Conservation (phyloP, 2,888 invertebrate species). For the Eilema griseolum region DNA sequence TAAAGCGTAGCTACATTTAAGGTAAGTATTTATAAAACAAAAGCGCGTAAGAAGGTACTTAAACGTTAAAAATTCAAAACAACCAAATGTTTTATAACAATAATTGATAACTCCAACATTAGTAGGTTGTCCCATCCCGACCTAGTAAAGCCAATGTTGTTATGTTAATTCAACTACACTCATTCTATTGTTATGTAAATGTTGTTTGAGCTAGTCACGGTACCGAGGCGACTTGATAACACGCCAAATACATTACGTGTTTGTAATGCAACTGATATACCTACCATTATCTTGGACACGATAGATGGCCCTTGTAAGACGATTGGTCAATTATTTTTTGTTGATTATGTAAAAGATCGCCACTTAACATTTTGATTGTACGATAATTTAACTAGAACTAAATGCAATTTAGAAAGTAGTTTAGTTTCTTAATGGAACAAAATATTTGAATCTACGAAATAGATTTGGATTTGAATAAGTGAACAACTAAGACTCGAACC, state of each 20-base stretch:
- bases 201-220: conserved; percentile 47
- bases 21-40: too few relatives aligned
- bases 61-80: neutral
- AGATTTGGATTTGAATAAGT: too few relatives aligned
- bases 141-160: conserved; percentile 74
- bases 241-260: conserved; percentile 47
- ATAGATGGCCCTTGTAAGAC: conserved; percentile 24
- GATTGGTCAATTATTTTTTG: neutral
- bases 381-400: neutral
- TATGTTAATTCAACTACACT: conserved; percentile 75
- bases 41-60: too few relatives aligned
- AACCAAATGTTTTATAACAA: neutral
- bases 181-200: conserved; percentile 78
- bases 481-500: too few relatives aligned
- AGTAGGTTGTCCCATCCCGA: conserved; percentile 56
- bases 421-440: too few relatives aligned
- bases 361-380: conserved; percentile 9
- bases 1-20: too few relatives aligned
- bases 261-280: conserved; percentile 27
- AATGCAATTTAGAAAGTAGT: too few relatives aligned
- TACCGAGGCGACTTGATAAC: conserved; percentile 47
- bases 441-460: too few relatives aligned
- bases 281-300: conserved; percentile 23
- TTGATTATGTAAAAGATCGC: neutral
- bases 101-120: neutral